A percentile compares a stretch with the other conserved stretches of the same genome.
Evolutionary conservation across 2,113 vertebrate species (phyloP).

Genomic region (Camelus dromedarius): DNA sequence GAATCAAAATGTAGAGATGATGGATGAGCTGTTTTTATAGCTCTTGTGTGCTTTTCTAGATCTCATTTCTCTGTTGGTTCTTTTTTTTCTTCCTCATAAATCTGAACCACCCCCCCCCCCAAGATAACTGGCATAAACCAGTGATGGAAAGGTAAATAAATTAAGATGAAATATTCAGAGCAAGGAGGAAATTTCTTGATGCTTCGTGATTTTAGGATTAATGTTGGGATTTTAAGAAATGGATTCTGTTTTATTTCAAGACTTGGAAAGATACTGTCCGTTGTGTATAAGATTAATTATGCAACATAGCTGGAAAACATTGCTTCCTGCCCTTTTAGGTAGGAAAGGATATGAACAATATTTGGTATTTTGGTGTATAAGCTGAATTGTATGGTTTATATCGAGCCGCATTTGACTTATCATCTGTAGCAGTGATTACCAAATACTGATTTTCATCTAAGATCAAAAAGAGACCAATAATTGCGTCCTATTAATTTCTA

Average conservation of each 20-base stretch:
- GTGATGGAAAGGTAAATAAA: constrained; percentile 55
- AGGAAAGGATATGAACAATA: neutral
- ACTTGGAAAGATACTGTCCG: neutral
- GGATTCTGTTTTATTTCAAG: constrained; percentile 34
- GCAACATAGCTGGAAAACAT: neutral
- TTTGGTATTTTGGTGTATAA: constrained; percentile 36
- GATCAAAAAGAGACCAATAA: neutral
- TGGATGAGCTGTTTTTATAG: constrained; percentile 74
- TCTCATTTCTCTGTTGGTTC: constrained; percentile 62
- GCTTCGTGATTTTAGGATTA: constrained; percentile 37
- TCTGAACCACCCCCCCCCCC: constrained; percentile 19
- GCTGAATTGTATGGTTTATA: neutral
- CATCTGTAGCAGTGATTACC: neutral
- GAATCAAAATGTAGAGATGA: constrained; percentile 77
- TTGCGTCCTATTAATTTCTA: constrained; percentile 21
- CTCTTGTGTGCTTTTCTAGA: constrained; percentile 57
- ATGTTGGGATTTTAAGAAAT: constrained; percentile 38
- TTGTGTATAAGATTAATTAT: constrained; percentile 17
- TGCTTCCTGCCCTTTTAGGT: neutral
- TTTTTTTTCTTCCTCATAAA: constrained; percentile 55
- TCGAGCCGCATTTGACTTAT: neutral
- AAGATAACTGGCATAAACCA: constrained; percentile 29
- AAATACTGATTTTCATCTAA: constrained; percentile 27
- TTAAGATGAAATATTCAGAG: constrained; percentile 54
- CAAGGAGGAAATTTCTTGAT: constrained; percentile 6